These are phyloP conservation scores for Nomada fabriciana DNA, from an alignment of 2,888 invertebrate genomes.

Conservation along the genomic window DNA sequence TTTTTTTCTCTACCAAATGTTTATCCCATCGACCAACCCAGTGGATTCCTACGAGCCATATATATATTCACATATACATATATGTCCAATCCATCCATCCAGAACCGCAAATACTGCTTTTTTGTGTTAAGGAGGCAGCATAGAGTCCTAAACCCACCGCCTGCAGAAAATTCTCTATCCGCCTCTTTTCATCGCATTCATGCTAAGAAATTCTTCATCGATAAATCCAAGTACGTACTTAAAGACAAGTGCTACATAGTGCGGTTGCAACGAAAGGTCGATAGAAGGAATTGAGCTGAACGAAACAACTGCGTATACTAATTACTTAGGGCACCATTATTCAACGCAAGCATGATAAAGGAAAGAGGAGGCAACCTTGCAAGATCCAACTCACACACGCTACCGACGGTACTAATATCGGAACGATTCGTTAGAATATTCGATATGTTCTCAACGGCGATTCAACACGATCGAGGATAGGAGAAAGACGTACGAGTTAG, in stretches of 20 bases:
- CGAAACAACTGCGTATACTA: conserved; percentile 5
- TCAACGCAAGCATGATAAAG: not conserved
- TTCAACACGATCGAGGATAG: conserved; percentile 5
- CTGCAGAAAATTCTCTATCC: conserved; percentile 57
- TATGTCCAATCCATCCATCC: conserved; percentile 70
- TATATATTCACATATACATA: conserved; percentile 22
- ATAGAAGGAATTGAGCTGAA: conserved; percentile 24
- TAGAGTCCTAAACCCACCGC: conserved; percentile 66
- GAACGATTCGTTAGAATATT: not conserved
- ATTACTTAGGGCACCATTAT: conserved; percentile 3
- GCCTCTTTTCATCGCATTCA: conserved; percentile 46
- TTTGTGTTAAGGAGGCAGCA: conserved; percentile 74
- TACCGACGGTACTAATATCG: not conserved
- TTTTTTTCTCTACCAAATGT: conserved; percentile 59
- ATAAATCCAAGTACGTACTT: not conserved
- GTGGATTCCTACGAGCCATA: conserved; percentile 57
- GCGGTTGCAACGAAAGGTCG: conserved; percentile 18
- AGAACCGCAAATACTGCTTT: conserved; percentile 74
- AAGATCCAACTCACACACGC: not conserved
- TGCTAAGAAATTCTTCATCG: conserved; percentile 27
- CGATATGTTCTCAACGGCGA: conserved; percentile 10
- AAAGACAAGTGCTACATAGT: conserved; percentile 30
- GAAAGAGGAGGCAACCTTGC: not conserved
- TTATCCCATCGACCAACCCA: conserved; percentile 57
- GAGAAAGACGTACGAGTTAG: conserved; percentile 13